Base-by-base conservation (phyloP, 2,888 invertebrate genomes). In the Drosophila basisetae region DNA sequence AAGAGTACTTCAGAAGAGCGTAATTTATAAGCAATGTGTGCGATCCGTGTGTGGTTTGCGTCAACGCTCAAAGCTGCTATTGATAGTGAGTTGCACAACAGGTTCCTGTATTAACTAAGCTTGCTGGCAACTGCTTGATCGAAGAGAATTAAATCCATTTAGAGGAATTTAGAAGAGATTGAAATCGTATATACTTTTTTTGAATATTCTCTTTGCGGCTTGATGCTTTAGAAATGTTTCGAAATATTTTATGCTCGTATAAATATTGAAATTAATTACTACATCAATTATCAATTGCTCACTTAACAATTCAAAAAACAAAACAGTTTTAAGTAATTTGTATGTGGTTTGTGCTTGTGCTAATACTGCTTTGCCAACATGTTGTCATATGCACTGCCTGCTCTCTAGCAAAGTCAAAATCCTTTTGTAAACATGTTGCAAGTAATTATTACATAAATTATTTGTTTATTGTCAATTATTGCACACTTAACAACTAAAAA, bases 401-500 rank as follows among this genome's bases (percentile, higher is more conserved):
- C n/a, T 6, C 7, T n/a, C 10, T n/a, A 65, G 37, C 37, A 43
- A 56, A 59, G 62, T 10, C 30, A 18, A 5, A 4, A 52, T 61
- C 62, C 37, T 4, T 22, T 25, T 61, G 9, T 25, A 16, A 25
- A 25, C 16, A 47, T 16, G 7, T 43, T 55, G n/a, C 5, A 22
- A 39, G 28, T 61, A 58, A 49, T 50, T 25, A 18, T 11, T 33
- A 33, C 13, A 52, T 56, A 58, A 49, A 61, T 64, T 55, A 35
- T 68, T 49, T 62, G 31, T 80, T 71, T 76, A 73, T 82, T 78
- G 64, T 72, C 72, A 74, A 71, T 89, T 84, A 78, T 83, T 86
- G 73, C 71, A 75, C 68, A 64, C 80, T 83, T 84, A 84, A 68
- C 18, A 75, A 75, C 90, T 84, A 84, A 68, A 81, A 89, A 84